Base-by-base conservation (phyloP, 2,888 invertebrate species). In the Electrophaes corylata region DNA sequence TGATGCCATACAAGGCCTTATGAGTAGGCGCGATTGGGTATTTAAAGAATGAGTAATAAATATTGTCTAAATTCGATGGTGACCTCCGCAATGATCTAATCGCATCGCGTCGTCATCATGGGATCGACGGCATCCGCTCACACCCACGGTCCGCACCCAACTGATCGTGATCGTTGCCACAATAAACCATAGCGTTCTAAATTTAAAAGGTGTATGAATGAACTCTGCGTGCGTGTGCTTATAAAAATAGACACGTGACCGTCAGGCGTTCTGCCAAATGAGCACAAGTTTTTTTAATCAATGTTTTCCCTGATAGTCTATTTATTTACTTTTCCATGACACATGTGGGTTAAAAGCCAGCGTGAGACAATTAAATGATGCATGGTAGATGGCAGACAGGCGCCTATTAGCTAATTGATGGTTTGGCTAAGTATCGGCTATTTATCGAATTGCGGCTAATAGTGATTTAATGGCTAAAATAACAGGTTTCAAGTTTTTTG, bases 191-290 rank as follows among this genome's bases (percentile, higher is more conserved):
- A 70, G 65, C 67, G 68, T 78, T 83, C 84, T 83, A 84, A 76
- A 77, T 81, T 76, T 83, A 82, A 79, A 77, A 64, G 45, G 55
- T 70, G 83, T 83, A 86, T 89, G 87, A 88, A 88, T 88, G 88
- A 88, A 88, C 87, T 84, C 76, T 78, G 72, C 75, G 78, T 82
- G 87, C 84, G 84, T 76, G 78, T 71, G 78, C 79, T 70, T 69
- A 65, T 69, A 75, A 80, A 86, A 81, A 84, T 76, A 71, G 69
- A 67, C 69, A 55, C 70, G 70, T 79, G 81, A 81, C 83, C 79
- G 79, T 70, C 81, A 76, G 76, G 73, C 79, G 63, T 47, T 55
- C 49, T 69, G 76, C 75, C 75, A 71, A 70, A 66, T 49, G 43
- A 66, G 64, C 67, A 69, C 64, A 63, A 52, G 55, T 60, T 62